Evolutionary conservation across 1,140 invertebrate genomes (phyloP), one percentile per base, ranked within the genome.

Genomic region (Ruditapes philippinarum): DNA sequence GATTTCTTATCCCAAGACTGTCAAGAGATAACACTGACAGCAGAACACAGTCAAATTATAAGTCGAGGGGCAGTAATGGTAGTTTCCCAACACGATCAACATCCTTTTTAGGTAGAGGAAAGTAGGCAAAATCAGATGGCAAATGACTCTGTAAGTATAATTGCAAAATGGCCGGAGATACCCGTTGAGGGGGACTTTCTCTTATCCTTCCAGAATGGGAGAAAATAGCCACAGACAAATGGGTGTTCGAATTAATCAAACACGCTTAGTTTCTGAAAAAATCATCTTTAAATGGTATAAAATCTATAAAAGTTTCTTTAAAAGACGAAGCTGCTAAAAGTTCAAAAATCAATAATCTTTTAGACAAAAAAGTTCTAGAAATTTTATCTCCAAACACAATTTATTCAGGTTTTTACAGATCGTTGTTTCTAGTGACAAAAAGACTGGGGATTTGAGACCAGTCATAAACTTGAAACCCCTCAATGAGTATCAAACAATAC

Each of bases 391-490:
- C n/a, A n/a, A n/a, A n/a, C n/a, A n/a, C n/a, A n/a, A 78, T 36
- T 31, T 17, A 84, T 40, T 49, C 25, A 0, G 81, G 81, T 70
- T 84, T 84, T 73, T 84, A 70, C 70, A 86, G 84, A 54, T 80
- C 74, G 31, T 49, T 88, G 11, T 88, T 85, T 28, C 80, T 85
- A 14, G 57, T 76, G 4, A 38, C 68, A 12, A 89, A 89, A 40
- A 89, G 78, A 62, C 68, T 45, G 38, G 73, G 73, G n/a, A 84
- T 49, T 22, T 89, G 42, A 49, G 88, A 57, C 57, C 82, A 0
- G 68, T 89, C 0, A 78, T 89, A 65, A 89, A 89, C 33, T 57
- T 89, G 5, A 89, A 84, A 51, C 65, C 80, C 33, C 73, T 89
- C 25, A 89, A 89, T 73, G 25, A 62, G 45, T 84, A 80, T 84